These are phyloP conservation scores for Apteryx mantelli DNA, from an alignment of 2,113 vertebrate genomes.

Conservation along the genomic window DNA sequence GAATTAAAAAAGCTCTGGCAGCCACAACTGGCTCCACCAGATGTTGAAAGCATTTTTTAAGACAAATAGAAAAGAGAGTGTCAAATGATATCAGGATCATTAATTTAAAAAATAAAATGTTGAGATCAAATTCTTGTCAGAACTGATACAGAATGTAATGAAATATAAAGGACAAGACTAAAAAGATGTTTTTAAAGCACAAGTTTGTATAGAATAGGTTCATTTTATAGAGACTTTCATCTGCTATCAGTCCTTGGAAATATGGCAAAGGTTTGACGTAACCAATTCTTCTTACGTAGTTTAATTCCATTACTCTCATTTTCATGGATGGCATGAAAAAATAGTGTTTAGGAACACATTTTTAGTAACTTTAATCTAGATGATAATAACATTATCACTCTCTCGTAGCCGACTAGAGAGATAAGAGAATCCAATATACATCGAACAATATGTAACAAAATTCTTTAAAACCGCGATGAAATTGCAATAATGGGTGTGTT, in stretches of 20 bases:
- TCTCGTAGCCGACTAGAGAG: not conserved
- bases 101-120: slow-evolving; percentile 69
- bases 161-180: slow-evolving; percentile 51
- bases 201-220: not conserved
- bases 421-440: not conserved
- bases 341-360: not conserved
- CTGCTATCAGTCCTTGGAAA: not conserved
- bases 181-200: slow-evolving; percentile 41
- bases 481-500: not conserved
- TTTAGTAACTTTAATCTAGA: not conserved
- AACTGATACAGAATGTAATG: slow-evolving; percentile 11
- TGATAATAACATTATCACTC: not conserved
- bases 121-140: slow-evolving; percentile 46
- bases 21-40: slow-evolving; percentile 54
- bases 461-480: not conserved
- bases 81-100: slow-evolving; percentile 51
- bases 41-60: slow-evolving; percentile 55
- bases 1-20: slow-evolving; percentile 72
- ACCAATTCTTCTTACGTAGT: not conserved
- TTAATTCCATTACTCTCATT: not conserved
- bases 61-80: slow-evolving; percentile 1
- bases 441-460: not conserved
- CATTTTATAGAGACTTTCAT: slow-evolving; percentile 29
- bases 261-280: not conserved
- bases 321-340: not conserved